Evolutionary conservation across 2,888 invertebrate genomes (phyloP).

Genomic region (Pyrochroa serraticornis): DNA sequence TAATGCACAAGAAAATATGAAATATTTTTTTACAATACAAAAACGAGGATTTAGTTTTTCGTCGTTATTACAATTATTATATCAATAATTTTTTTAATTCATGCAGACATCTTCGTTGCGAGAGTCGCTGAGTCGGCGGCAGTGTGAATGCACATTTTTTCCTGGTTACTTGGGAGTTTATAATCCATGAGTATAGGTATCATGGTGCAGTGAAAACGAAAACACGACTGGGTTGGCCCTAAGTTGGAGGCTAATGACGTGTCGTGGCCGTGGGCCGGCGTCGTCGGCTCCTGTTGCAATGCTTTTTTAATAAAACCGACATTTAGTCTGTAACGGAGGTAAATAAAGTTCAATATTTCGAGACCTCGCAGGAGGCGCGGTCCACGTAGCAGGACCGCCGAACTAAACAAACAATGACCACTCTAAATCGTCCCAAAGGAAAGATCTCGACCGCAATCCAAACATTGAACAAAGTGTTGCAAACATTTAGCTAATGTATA

Average conservation of each 20-base stretch:
- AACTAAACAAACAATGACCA: constrained; percentile 50
- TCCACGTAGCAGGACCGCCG: constrained; percentile 2
- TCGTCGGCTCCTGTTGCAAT: not conserved
- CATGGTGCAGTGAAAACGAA: not conserved
- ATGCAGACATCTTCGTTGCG: too few relatives aligned
- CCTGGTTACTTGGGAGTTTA: too few relatives aligned
- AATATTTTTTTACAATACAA: too few relatives aligned
- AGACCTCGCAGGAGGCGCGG: not conserved
- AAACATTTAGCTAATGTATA: constrained; percentile 45
- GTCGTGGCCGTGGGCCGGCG: too few relatives aligned
- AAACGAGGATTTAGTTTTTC: too few relatives aligned
- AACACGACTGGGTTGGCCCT: not conserved
- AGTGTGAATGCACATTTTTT: too few relatives aligned
- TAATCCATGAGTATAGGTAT: too few relatives aligned
- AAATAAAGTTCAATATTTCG: constrained; percentile 4
- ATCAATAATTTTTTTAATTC: too few relatives aligned
- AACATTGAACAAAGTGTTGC: constrained; percentile 45
- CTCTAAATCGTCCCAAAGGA: constrained; percentile 49
- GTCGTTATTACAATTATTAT: too few relatives aligned
- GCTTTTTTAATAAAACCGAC: not conserved
- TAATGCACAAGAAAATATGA: too few relatives aligned
- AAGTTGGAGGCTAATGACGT: not conserved
- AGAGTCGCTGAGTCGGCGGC: too few relatives aligned
- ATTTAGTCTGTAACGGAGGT: not conserved
- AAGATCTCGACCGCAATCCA: constrained; percentile 41